Evolutionary conservation across 2,888 invertebrate species (phyloP).

Genomic region (Heteromurus nitidus): DNA sequence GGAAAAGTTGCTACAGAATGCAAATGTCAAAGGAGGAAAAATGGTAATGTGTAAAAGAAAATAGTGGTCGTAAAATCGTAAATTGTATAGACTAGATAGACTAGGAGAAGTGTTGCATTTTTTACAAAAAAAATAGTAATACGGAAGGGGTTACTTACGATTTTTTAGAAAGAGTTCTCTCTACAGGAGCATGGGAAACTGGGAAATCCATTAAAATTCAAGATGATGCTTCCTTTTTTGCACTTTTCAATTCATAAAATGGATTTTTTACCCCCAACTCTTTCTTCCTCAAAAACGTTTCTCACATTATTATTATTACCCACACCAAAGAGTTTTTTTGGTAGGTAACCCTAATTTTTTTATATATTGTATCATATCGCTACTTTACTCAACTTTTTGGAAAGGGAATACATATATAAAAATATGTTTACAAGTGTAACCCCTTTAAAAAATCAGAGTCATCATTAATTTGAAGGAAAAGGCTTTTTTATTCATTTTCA

Average conservation of each 20-base stretch:
- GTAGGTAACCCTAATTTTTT: conserved; percentile 50
- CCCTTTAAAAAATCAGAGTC: conserved; percentile 44
- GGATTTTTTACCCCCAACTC: conserved; percentile 29
- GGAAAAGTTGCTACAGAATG: not conserved
- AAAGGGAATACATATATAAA: conserved; percentile 14
- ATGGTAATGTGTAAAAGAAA: conserved; percentile 1
- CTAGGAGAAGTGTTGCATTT: not conserved
- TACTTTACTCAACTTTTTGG: conserved; percentile 37
- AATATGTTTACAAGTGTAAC: conserved; percentile 33
- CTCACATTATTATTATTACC: too few species aligned
- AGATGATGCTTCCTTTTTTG: conserved; percentile 58
- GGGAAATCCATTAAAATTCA: conserved; percentile 55
- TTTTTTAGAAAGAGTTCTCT: not conserved
- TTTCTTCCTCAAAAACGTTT: conserved; percentile 31
- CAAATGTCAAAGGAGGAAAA: not conserved
- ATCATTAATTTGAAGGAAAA: conserved; percentile 4
- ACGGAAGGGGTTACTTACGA: conserved; percentile 2
- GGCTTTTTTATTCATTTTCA: conserved; percentile 32
- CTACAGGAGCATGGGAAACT: conserved; percentile 31
- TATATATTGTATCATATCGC: conserved; percentile 11
- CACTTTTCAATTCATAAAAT: conserved; percentile 51
- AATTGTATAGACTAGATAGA: conserved; percentile 1
- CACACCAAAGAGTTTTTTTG: conserved; percentile 14
- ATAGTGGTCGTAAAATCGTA: too few species aligned
- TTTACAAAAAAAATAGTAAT: conserved; percentile 7